Evolutionary conservation across 2,888 invertebrate species (phyloP).

Genomic region (Himalopsyche japonica): DNA sequence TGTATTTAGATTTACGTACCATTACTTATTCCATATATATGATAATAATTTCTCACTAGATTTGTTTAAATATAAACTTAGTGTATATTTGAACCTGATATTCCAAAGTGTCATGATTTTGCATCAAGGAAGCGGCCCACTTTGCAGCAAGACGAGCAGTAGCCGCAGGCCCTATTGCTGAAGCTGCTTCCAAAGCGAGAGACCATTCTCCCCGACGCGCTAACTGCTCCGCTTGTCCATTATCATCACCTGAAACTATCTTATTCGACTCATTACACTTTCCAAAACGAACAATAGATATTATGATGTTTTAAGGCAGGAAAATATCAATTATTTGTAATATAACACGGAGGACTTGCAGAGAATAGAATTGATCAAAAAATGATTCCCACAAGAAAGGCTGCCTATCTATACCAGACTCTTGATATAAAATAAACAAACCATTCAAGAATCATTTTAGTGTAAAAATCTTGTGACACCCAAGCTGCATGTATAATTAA

Average conservation of each 20-base stretch:
- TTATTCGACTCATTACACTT: background rate
- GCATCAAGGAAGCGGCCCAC: slow-evolving; percentile 53
- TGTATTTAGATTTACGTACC: too few species aligned
- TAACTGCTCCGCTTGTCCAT: slow-evolving; percentile 46
- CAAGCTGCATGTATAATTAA: too few species aligned
- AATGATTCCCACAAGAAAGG: too few species aligned
- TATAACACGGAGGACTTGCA: too few species aligned
- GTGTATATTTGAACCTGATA: slow-evolving; percentile 15
- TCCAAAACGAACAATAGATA: background rate
- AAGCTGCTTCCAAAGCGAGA: slow-evolving; percentile 55
- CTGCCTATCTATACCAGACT: too few species aligned
- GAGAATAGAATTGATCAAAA: too few species aligned
- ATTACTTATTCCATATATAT: too few species aligned
- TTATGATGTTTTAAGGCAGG: background rate
- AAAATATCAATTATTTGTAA: background rate
- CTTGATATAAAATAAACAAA: too few species aligned
- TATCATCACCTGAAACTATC: slow-evolving; percentile 9
- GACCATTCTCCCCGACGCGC: slow-evolving; percentile 57
- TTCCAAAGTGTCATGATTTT: slow-evolving; percentile 40
- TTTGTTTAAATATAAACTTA: background rate
- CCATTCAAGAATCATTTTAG: too few species aligned
- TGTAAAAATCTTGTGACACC: too few species aligned
- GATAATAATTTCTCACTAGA: too few species aligned
- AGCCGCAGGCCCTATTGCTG: slow-evolving; percentile 50
- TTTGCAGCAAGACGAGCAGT: slow-evolving; percentile 46